Evolutionary conservation across 2,888 invertebrate species (phyloP), one percentile per base, ranked within the genome.

Genomic region (Anaspis maculata): DNA sequence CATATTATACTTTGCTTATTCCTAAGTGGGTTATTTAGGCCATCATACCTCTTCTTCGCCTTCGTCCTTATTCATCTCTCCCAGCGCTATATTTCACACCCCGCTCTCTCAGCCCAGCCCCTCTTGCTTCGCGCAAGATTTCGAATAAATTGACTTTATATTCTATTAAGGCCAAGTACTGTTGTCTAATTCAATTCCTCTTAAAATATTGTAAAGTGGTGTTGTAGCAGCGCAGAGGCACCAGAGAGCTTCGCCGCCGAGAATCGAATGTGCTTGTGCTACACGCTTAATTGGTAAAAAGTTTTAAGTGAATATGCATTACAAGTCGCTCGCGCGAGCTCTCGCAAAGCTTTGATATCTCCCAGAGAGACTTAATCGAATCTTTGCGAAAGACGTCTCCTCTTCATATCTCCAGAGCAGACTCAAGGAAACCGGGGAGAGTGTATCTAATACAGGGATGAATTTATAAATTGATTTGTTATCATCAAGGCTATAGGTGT

Each of bases 1-100:
- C 52, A 48, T 54, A 53, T 57, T 56, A 57, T 46, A 45, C 42
- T 42, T 41, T 44, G 39, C 38, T 44, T 48, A 42, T 48, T 46
- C 41, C 42, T 45, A 45, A 48, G 41, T 44, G 42, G 45, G 43
- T 51, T 46, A 46, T 50, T 47, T 13, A 16, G 9, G 30, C 9
- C n/a, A 30, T 6, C 19, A 19, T 19, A 5, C 19, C 19, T 19
- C 9, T 19, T n/a, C n/a, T n/a, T n/a, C n/a, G n/a, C n/a, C n/a
- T n/a, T n/a, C n/a, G n/a, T n/a, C n/a, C n/a, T 49, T 40, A n/a
- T n/a, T n/a, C n/a, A n/a, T n/a, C n/a, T n/a, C n/a, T n/a, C n/a
- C n/a, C n/a, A n/a, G n/a, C 19, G 19, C 9, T 19, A 19, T 19
- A 19, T 9, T 5, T 9, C 19, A 19, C 19, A 19, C 19, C 19